Evolutionary conservation across 2,113 vertebrate species (phyloP), one percentile per base, ranked within the genome.

Genomic region (Scartelaos histophorus): DNA sequence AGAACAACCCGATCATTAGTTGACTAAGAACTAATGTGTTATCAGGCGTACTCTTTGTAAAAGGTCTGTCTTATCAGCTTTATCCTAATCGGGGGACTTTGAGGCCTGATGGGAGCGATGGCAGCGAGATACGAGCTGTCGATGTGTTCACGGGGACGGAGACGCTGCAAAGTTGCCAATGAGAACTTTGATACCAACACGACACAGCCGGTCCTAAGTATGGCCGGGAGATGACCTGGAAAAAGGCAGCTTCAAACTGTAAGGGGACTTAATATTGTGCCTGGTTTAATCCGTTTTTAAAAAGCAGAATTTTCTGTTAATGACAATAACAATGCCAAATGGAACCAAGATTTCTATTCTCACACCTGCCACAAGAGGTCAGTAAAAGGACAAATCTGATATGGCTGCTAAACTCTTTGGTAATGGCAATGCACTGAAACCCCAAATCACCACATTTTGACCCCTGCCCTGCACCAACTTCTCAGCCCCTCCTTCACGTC

Each of bases 81-180:
- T 79, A 87, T 87, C 77, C 66, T 85, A 82, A 86, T 90, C 83
- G 66, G 70, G 82, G 82, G 87, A 91, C 89, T 90, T 87, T 90
- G 90, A 90, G 87, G 87, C 82, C 85, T 84, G 85, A 82, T 70
- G 53, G 29, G 70, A 54, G 46, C 29, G 80, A 80, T 78, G 77
- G 57, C 78, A 67, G 72, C 29, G 10, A 83, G 80, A 87, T 85
- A 80, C 51, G 68, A 74, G 69, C 65, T 43, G 54, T 69, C 76
- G 71, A 84, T 82, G 72, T 81, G 80, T 78, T 86, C 71, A 60
- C 35, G 11, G 45, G 57, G 70, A 53, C 10, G 5, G 46, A 78
- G 25, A 15, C 45, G 56, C 34, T 7, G 64, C 29, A 24, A 58
- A 72, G 68, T 57, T 71, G 69, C 69, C 60, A 13, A 79, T 67